phyloP scores from a whole-genome alignment of 2,113 vertebrate genomes.

The Pituophis catenifer region DNA sequence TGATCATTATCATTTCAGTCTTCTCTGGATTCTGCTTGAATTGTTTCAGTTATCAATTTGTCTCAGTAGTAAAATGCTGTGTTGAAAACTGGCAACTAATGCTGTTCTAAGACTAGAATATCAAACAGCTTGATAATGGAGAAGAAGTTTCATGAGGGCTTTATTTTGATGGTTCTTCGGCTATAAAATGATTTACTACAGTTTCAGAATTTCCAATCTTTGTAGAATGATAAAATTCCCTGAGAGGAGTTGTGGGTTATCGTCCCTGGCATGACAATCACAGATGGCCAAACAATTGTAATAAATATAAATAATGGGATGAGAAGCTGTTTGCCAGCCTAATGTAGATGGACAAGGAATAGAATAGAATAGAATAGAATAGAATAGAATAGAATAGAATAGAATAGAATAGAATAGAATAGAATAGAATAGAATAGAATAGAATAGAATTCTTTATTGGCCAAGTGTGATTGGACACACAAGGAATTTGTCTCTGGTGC shows the following conservation, averaged over 20 bases:
- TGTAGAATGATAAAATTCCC: not conserved
- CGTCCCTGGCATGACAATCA: not conserved
- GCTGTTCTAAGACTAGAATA: not conserved
- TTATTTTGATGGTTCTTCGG: constrained; percentile 5
- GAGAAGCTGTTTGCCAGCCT: not conserved
- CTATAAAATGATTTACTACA: constrained; percentile 19
- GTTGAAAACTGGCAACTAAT: constrained; percentile 3
- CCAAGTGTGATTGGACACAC: no score
- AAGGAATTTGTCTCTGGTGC: no score
- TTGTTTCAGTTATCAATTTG: not conserved
- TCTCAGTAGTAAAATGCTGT: constrained; percentile 4
- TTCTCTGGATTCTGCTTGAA: not conserved
- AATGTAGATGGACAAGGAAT: not conserved
- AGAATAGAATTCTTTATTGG: no score
- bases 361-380: no score
- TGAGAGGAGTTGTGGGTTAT: not conserved
- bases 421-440: no score
- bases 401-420: no score
- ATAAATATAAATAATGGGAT: not conserved
- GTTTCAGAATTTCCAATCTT: constrained; percentile 6
- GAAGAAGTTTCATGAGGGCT: not conserved
- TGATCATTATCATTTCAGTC: constrained; percentile 1
- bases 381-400: no score
- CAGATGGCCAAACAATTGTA: not conserved
- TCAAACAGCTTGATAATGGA: constrained; percentile 3